Conservation (phyloP, 2,888 invertebrate genomes). For the Caenorhabditis uteleia region DNA sequence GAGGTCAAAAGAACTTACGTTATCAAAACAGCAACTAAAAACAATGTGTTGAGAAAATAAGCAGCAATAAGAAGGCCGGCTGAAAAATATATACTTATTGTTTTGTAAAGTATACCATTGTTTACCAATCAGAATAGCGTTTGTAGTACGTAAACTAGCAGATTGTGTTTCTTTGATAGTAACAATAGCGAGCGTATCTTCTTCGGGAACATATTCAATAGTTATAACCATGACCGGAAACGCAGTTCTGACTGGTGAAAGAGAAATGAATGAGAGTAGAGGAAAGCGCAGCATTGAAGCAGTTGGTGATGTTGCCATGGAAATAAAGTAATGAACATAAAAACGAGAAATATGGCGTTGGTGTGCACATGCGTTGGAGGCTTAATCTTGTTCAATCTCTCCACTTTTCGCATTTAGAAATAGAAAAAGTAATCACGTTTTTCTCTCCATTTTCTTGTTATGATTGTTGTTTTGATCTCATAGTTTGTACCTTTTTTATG, state of each 20-base stretch:
- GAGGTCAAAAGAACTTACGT: conserved; percentile 43
- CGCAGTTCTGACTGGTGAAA: not conserved
- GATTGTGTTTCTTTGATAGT: conserved; percentile 54
- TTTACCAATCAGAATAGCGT: conserved; percentile 47
- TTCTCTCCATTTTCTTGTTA: too few species aligned
- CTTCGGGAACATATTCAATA: conserved; percentile 55
- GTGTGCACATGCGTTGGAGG: too few species aligned
- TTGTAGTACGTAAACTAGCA: conserved; percentile 47
- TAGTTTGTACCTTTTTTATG: too few species aligned
- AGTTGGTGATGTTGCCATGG: conserved; percentile 6
- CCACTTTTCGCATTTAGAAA: too few species aligned
- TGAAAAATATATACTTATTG: conserved; percentile 13
- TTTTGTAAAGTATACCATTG: not conserved
- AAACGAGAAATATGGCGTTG: conserved; percentile 6
- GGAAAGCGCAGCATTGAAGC: too few species aligned
- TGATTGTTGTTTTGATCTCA: too few species aligned
- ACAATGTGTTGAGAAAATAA: conserved; percentile 53
- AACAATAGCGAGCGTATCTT: conserved; percentile 59
- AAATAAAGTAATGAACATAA: conserved; percentile 1
- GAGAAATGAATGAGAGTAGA: not conserved
- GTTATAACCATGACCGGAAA: conserved; percentile 21
- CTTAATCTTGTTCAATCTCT: too few species aligned
- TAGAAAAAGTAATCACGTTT: too few species aligned
- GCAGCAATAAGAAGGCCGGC: conserved; percentile 53
- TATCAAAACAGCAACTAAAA: conserved; percentile 55